Evolutionary conservation across 2,797 vertebrate genomes (phyloP), one percentile per base, ranked within the genome.

Genomic region (Melanotaenia parkinsoni): DNA sequence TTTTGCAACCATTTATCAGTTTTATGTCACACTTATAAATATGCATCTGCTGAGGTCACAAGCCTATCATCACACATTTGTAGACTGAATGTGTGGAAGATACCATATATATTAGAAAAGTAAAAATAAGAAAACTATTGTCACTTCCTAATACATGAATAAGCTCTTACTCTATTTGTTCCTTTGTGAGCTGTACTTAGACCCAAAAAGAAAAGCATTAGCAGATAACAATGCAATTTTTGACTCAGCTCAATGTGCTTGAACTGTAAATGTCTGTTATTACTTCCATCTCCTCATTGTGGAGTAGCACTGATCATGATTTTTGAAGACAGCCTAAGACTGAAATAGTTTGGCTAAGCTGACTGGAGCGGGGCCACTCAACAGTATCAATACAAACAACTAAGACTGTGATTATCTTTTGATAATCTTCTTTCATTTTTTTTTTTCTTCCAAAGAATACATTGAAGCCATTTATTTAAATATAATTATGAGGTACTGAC

Each of bases 261-360:
- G 1, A 37, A 24, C 18, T 38, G n/a, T 35, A 71, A 63, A 64
- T 3, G 20, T 38, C 54, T 50, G 12, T 14, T 63, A 14, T 50
- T 53, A 5, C 33, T 56, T 22, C 72, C 54, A 22, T 74, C 54
- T 67, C 28, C 61, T 22, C 43, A 56, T 40, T 59, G 62, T 40
- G 70, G 56, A 72, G 70, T 61, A 70, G 53, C 13, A 24, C 30
- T 51, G 13, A 63, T 63, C 33, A 50, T 58, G 58, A 66, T 37
- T 62, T 60, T 56, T 37, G 28, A 69, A 32, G 56, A 61, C 30
- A 57, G 66, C 30, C 22, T 22, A n/a, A 28, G 43, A 61, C 43
- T 66, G 58, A 67, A 74, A 58, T 18, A 24, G 56, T 24, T 33
- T 9, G n/a, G 5, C 13, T 38, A 20, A 35, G 50, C 30, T 53